Base-by-base conservation (phyloP, 2,797 vertebrate species). In the Falco biarmicus region DNA sequence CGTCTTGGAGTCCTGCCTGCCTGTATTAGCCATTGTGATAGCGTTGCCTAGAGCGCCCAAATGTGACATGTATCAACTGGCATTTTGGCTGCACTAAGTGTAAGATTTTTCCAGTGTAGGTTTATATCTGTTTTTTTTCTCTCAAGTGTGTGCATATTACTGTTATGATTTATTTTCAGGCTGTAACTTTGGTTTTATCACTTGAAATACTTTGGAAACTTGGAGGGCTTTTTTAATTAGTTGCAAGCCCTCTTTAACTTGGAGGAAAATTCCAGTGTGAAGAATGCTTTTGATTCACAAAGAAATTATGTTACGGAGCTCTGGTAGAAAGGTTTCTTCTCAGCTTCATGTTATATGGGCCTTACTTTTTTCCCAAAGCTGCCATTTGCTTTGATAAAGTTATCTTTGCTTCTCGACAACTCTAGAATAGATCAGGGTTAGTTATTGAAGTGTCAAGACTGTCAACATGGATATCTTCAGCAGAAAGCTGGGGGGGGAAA, bases 51-150 rank as follows among this genome's bases (percentile, higher is more conserved):
- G 87, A 59, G 91, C 9, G 6, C 93, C 90, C 90, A 84, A 94
- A 90, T 89, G 94, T 95, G 95, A 94, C 94, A 89, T 66, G 85
- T 60, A 91, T 92, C 96, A 53, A 84, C 93, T 95, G 96, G 94
- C 96, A 96, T 95, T 91, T 96, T 96, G 95, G 96, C 91, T 90
- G 79, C 56, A 2, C 80, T 73, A 94, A 84, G 94, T 95, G 96
- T 74, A 95, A 96, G 86, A 96, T 95, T 97, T 95, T 96, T 96
- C 83, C 86, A 92, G 93, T 26, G 88, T 85, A 85, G 90, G 95
- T 94, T 95, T 96, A 92, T 95, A 93, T 95, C 91, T 93, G 59
- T 20, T 50, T 60, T 26, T 4, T 11, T 9, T 11, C 86, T 61
- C 80, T 95, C 69, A 87, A 93, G 87, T 93, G 91, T 64, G 79